Conservation (phyloP, 2,113 vertebrate genomes). For the Lophochroa leadbeateri region DNA sequence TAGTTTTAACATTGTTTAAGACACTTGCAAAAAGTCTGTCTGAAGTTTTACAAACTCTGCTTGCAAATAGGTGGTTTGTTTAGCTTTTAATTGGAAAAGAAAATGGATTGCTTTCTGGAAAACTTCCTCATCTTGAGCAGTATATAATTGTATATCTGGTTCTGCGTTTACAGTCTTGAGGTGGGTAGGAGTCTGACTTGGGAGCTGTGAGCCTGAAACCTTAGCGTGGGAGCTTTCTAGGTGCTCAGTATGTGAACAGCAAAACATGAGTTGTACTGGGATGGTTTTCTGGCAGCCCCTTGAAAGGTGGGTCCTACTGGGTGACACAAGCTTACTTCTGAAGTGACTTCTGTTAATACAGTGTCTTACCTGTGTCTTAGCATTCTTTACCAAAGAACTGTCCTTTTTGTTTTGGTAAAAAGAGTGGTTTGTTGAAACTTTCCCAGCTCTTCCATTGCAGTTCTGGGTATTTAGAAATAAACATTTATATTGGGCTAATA, state of each 20-base stretch:
- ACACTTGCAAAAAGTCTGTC: not conserved
- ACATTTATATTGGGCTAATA: not conserved
- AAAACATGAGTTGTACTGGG: not conserved
- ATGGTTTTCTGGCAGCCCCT: not conserved
- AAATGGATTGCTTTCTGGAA: not conserved
- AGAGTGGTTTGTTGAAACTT: not conserved
- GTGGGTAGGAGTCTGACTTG: not conserved
- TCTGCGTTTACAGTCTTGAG: not conserved
- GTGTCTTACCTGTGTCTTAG: not conserved
- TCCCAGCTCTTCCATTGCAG: not conserved
- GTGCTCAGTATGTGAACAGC: not conserved
- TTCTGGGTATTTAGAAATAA: not conserved
- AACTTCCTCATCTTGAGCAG: not conserved
- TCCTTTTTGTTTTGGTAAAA: not conserved
- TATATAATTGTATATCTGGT: not conserved
- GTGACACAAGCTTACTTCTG: not conserved
- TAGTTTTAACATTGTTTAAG: not conserved
- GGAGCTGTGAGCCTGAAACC: not conserved
- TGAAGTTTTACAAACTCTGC: not conserved
- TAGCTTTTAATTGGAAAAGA: not conserved
- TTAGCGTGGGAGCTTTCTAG: not conserved
- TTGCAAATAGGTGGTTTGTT: not conserved
- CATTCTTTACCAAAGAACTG: not conserved
- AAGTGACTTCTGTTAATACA: not conserved
- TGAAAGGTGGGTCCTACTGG: not conserved